Percentiles rank a stretch among this genome's conserved stretches.
phyloP scores from a whole-genome alignment of 35 echinoderm and acorn worm genomes.

The Heliocidaris erythrogramma region DNA sequence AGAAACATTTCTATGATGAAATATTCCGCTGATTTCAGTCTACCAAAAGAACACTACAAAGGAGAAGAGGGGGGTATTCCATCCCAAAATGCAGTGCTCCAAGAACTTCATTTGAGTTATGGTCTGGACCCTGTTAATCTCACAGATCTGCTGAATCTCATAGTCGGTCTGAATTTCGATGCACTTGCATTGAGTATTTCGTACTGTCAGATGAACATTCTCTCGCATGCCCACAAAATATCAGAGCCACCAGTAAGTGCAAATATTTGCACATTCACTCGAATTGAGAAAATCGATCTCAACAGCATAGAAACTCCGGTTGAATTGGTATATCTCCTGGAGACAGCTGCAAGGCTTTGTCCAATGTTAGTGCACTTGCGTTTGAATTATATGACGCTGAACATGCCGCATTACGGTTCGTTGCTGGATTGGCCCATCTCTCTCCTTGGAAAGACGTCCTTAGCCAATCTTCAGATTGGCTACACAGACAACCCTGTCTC shows the following conservation, averaged over 20 bases:
- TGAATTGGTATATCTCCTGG: neutral
- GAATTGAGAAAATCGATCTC: neutral
- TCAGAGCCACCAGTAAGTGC: neutral
- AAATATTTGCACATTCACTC: neutral
- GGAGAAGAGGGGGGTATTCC: neutral
- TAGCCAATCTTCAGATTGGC: neutral
- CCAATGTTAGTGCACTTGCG: neutral
- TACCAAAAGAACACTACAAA: neutral
- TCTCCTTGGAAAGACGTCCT: neutral
- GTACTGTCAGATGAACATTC: neutral
- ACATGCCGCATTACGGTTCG: neutral
- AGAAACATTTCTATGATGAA: neutral
- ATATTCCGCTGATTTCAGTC: neutral
- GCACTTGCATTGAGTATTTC: neutral
- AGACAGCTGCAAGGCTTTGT: neutral
- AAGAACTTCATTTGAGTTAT: neutral
- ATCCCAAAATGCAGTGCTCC: neutral
- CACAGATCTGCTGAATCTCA: neutral
- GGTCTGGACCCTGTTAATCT: neutral
- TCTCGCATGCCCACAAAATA: neutral
- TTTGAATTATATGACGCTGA: neutral
- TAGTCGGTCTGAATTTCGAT: neutral
- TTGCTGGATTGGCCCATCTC: neutral
- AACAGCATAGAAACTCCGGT: neutral
- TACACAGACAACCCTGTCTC: neutral